A percentile compares a stretch with the other conserved stretches of the same genome.
Evolutionary conservation across 2,113 vertebrate species (phyloP).

Genomic region (Sinocyclocheilus anophthalmus): DNA sequence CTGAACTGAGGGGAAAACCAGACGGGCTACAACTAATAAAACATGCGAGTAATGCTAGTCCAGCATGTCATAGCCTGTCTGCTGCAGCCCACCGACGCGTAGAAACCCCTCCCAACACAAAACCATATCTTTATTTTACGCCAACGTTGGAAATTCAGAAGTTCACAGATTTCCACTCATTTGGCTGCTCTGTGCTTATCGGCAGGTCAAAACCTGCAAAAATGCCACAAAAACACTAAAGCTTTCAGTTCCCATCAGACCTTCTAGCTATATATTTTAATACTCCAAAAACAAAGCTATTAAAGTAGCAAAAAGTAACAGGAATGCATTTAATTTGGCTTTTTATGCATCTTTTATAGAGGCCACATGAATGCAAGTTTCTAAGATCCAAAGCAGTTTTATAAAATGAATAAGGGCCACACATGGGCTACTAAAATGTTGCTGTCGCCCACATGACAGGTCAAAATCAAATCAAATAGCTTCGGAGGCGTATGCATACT

Average conservation of each 20-base stretch:
- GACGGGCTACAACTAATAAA: constrained; percentile 9
- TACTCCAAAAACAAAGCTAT: neutral
- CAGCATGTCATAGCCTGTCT: constrained; percentile 15
- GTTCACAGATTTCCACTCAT: neutral
- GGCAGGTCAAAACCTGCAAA: constrained; percentile 62
- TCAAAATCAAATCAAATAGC: neutral
- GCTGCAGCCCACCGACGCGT: constrained; percentile 13
- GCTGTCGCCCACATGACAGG: neutral
- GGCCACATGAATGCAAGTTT: neutral
- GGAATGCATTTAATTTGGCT: too few relatives aligned
- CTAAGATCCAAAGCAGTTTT: neutral
- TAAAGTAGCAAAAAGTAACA: neutral
- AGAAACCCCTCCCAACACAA: constrained; percentile 23
- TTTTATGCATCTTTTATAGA: too few relatives aligned
- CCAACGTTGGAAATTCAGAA: neutral
- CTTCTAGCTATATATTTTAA: neutral
- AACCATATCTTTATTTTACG: neutral
- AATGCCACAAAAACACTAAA: constrained; percentile 17
- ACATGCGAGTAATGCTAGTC: neutral
- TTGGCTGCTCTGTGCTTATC: neutral
- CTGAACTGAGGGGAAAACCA: neutral
- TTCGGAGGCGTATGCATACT: neutral
- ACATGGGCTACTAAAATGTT: neutral
- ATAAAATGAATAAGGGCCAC: neutral
- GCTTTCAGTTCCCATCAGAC: neutral